These are phyloP conservation scores for Arenaria interpres DNA, from an alignment of 2,113 vertebrate species.

Conservation along the genomic window DNA sequence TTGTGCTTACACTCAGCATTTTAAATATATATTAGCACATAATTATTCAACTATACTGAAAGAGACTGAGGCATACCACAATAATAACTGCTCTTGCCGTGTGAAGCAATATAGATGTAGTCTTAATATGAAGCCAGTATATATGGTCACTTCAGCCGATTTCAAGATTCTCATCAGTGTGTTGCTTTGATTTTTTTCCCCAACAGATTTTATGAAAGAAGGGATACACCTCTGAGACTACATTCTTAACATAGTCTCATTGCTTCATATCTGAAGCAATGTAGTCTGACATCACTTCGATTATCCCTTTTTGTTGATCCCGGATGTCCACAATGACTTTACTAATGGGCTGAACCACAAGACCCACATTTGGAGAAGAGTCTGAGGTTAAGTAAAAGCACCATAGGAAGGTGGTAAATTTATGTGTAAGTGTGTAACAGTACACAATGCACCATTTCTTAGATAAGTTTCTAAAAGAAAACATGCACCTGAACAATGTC, in stretches of 20 bases:
- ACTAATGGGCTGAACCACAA: background rate
- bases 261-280: background rate
- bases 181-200: background rate
- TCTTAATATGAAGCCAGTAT: background rate
- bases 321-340: background rate
- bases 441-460: background rate
- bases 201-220: background rate
- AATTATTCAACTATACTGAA: background rate
- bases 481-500: background rate
- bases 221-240: background rate
- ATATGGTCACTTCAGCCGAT: background rate
- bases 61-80: background rate
- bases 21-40: background rate
- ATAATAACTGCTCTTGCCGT: background rate
- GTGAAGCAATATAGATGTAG: background rate
- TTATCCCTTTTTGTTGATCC: background rate
- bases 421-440: background rate
- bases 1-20: background rate
- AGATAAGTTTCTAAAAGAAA: background rate
- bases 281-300: background rate
- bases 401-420: background rate
- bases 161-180: background rate
- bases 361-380: background rate
- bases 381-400: background rate
- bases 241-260: background rate